Percentiles rank a stretch among this genome's conserved stretches.
These are phyloP conservation scores for Mustelus asterias DNA, from an alignment of 2,113 vertebrate species.

Conservation along the genomic window DNA sequence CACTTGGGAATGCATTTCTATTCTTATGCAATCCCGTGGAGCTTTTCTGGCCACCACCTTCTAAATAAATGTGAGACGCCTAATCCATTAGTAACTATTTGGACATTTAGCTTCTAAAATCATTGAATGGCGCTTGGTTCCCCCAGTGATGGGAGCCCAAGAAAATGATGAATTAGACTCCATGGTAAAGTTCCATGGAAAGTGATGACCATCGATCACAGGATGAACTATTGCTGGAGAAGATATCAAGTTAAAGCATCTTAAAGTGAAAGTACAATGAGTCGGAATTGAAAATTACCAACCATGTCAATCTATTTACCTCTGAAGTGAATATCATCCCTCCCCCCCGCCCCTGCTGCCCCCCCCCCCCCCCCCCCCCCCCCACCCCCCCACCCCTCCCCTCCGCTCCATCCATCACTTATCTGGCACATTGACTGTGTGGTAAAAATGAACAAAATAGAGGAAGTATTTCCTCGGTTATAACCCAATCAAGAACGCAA, in stretches of 20 bases:
- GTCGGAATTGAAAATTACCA: neutral
- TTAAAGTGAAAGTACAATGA: neutral
- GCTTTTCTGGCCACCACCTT: neutral
- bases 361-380: too few species aligned
- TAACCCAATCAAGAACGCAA: neutral
- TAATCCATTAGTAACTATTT: neutral
- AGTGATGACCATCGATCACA: neutral
- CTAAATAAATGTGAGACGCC: too few species aligned
- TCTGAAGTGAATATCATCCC: neutral
- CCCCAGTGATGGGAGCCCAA: neutral
- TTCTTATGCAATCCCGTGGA: neutral
- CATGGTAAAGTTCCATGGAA: neutral
- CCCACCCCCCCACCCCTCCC: too few species aligned
- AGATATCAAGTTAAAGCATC: neutral
- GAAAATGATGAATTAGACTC: neutral
- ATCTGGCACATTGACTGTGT: neutral
- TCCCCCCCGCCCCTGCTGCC: too few species aligned
- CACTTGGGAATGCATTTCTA: slow-evolving; percentile 14
- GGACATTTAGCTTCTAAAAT: neutral
- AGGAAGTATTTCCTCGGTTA: neutral
- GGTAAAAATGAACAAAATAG: neutral
- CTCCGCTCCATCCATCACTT: neutral
- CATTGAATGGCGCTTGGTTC: neutral
- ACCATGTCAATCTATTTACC: neutral
- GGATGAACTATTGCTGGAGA: neutral